A percentile compares a stretch with the other conserved stretches of the same genome.
Conservation (phyloP, 2,888 invertebrate genomes). For the Globia sparganii region DNA sequence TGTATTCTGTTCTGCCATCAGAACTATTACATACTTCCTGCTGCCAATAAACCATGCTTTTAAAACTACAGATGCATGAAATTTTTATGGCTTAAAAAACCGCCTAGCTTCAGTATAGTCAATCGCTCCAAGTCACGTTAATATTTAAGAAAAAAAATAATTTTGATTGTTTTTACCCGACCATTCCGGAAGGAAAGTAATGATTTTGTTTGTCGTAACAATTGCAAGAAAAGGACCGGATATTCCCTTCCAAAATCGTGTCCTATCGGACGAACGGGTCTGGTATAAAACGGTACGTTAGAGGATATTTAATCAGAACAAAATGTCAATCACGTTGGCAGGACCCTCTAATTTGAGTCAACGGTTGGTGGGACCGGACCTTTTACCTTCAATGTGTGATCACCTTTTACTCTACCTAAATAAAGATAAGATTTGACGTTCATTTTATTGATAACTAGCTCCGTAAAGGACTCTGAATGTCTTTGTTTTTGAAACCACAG, state of each 20-base stretch:
- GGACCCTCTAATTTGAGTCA: slow-evolving; percentile 49
- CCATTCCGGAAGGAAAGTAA: background rate
- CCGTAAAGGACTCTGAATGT: background rate
- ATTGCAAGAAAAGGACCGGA: background rate
- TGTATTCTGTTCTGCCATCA: no score
- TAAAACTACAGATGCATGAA: no score
- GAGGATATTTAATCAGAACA: slow-evolving; percentile 49
- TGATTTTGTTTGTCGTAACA: background rate
- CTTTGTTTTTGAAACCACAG: background rate
- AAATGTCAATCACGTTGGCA: slow-evolving; percentile 54
- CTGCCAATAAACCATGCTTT: no score
- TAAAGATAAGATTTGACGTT: slow-evolving; percentile 1
- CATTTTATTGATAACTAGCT: slow-evolving; percentile 20
- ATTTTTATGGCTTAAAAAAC: no score
- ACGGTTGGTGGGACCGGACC: slow-evolving; percentile 31
- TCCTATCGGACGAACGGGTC: slow-evolving; percentile 10
- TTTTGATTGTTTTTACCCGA: background rate
- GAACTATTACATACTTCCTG: no score
- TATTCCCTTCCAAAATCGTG: background rate
- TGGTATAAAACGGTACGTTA: slow-evolving; percentile 20
- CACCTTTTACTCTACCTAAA: slow-evolving; percentile 18
- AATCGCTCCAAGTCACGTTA: no score
- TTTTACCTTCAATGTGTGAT: slow-evolving; percentile 12
- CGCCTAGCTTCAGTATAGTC: no score
- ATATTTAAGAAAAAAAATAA: no score